These are phyloP conservation scores for Sarcophaga bullata DNA, from an alignment of 1,140 invertebrate species.

Conservation along the genomic window DNA sequence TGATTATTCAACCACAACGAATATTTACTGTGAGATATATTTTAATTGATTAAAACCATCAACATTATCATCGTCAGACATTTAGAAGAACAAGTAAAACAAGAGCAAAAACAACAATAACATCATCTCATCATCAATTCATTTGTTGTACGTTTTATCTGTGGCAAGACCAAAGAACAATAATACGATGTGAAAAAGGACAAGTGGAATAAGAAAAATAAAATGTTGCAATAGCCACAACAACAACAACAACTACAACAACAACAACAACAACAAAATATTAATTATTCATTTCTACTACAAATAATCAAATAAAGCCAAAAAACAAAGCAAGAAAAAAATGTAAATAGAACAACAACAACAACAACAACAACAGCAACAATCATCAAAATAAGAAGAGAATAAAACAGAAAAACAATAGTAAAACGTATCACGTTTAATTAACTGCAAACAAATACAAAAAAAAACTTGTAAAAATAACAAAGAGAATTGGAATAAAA, in stretches of 20 bases:
- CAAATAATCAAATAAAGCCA: constrained; percentile 30
- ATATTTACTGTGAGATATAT: not conserved
- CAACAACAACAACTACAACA: not conserved
- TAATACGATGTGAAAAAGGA: not conserved
- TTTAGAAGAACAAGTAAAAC: not conserved
- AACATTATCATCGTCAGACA: not conserved
- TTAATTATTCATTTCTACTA: constrained; percentile 38
- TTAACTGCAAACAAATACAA: constrained; percentile 39
- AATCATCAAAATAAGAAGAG: too few relatives aligned
- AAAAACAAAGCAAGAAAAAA: too few relatives aligned
- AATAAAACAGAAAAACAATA: not conserved
- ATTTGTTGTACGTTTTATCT: not conserved
- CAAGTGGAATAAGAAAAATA: too few relatives aligned
- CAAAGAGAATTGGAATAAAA: not conserved
- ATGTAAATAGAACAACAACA: too few relatives aligned
- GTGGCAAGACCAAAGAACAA: too few relatives aligned
- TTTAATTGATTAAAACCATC: constrained; percentile 22
- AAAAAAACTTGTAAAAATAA: not conserved
- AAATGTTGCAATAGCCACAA: not conserved
- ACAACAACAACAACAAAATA: constrained; percentile 1
- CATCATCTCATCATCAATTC: not conserved
- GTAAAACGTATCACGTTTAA: constrained; percentile 27
- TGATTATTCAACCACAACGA: too few relatives aligned
- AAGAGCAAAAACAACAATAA: too few relatives aligned
- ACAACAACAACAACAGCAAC: not conserved